A percentile compares a stretch with the other conserved stretches of the same genome.
Evolutionary conservation across 2,797 vertebrate genomes (phyloP).

Genomic region (Fringilla coelebs): DNA sequence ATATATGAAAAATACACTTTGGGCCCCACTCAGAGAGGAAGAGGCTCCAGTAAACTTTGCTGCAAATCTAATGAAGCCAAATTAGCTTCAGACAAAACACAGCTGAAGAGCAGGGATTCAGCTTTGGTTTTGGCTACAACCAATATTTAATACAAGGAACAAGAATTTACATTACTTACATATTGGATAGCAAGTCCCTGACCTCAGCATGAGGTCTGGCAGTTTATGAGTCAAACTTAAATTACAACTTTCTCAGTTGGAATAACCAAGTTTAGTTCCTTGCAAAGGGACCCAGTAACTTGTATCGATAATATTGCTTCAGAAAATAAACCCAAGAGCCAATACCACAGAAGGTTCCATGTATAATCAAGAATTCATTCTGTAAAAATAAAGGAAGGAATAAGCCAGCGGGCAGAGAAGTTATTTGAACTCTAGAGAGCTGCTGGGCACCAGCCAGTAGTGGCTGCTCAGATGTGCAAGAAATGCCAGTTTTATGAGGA

Average conservation of each 20-base stretch:
- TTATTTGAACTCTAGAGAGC: constrained; percentile 56
- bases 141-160: constrained; percentile 34
- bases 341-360: not conserved
- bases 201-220: not conserved
- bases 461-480: constrained; percentile 59
- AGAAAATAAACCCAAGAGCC: constrained; percentile 37
- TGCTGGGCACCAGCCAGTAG: constrained; percentile 70
- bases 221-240: not conserved
- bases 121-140: constrained; percentile 42
- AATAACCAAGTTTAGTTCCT: constrained; percentile 42
- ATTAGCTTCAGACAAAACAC: constrained; percentile 34
- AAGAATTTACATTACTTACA: constrained; percentile 58
- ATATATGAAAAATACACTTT: constrained; percentile 28
- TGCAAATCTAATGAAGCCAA: constrained; percentile 27
- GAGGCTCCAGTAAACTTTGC: not conserved
- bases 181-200: not conserved
- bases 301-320: constrained; percentile 65
- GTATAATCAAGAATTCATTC: not conserved
- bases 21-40: not conserved
- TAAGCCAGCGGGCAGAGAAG: not conserved
- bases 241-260: not conserved
- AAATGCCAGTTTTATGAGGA: not conserved
- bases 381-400: not conserved
- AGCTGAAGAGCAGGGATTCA: constrained; percentile 28
- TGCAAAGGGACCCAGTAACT: not conserved